Evolutionary conservation across 1,140 invertebrate species (phyloP).

Genomic region (Drosophila arawakana): DNA sequence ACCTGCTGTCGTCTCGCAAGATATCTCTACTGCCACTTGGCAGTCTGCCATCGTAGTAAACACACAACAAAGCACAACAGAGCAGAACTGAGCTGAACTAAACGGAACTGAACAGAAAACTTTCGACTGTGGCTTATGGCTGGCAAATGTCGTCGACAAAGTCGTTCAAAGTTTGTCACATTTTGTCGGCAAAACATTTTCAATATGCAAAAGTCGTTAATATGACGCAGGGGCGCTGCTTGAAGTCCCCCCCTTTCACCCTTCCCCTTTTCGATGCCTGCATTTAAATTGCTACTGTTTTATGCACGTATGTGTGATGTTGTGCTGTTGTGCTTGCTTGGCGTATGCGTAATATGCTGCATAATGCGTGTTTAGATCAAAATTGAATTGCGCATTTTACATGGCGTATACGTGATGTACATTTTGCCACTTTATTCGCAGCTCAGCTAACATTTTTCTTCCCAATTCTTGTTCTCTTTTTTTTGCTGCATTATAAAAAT

Average conservation of each 20-base stretch:
- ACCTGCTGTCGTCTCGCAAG: conserved; percentile 4
- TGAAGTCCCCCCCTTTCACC: not conserved
- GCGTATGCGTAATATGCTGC: conserved; percentile 79
- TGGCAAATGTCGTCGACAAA: conserved; percentile 33
- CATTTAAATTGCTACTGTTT: conserved; percentile 63
- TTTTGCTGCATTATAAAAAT: conserved; percentile 67
- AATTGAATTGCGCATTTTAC: conserved; percentile 80
- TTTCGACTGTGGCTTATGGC: conserved; percentile 8
- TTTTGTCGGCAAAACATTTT: conserved; percentile 74
- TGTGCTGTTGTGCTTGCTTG: conserved; percentile 32
- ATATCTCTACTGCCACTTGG: conserved; percentile 25
- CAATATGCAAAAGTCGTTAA: conserved; percentile 80
- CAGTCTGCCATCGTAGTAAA: conserved; percentile 32
- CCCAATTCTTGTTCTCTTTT: conserved; percentile 5
- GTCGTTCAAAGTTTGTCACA: conserved; percentile 80
- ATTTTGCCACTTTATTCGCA: conserved; percentile 33
- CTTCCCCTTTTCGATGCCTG: not conserved
- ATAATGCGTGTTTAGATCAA: conserved; percentile 80
- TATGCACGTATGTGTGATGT: conserved; percentile 10
- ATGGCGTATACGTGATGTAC: conserved; percentile 75
- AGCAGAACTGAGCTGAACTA: too few species aligned
- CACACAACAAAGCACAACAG: not conserved
- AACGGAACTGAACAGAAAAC: not conserved
- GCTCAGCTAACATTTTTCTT: conserved; percentile 8
- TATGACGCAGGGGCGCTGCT: conserved; percentile 43